A percentile compares a stretch with the other conserved stretches of the same genome.
phyloP scores from a whole-genome alignment of 2,797 vertebrate species.

The Spondyliosoma cantharus region DNA sequence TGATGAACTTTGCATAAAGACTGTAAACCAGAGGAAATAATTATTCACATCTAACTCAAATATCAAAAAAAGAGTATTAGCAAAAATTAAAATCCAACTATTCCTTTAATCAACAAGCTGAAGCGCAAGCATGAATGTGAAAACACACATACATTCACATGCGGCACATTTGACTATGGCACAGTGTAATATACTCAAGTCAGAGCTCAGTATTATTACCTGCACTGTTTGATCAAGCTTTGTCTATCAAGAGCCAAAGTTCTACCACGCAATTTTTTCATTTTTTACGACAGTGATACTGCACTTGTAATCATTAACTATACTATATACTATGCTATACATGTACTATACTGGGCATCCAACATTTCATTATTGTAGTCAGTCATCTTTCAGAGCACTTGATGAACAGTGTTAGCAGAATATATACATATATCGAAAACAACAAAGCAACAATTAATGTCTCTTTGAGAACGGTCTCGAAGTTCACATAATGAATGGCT shows the following conservation, averaged over 20 bases:
- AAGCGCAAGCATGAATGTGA: neutral
- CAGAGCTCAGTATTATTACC: slow-evolving; percentile 12
- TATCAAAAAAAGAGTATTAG: neutral
- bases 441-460: neutral
- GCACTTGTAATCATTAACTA: slow-evolving; percentile 66
- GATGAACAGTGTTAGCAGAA: neutral
- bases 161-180: slow-evolving; percentile 11
- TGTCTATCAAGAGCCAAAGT: slow-evolving; percentile 63
- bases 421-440: slow-evolving; percentile 2
- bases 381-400: neutral
- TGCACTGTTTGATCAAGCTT: slow-evolving; percentile 23
- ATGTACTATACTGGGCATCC: neutral
- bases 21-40: neutral
- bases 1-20: neutral
- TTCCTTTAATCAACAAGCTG: slow-evolving; percentile 2
- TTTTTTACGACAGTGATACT: slow-evolving; percentile 48
- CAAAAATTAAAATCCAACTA: neutral
- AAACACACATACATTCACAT: neutral
- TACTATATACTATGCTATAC: too few species aligned
- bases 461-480: too few species aligned
- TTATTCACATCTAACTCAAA: neutral
- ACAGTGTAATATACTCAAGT: slow-evolving; percentile 1
- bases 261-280: slow-evolving; percentile 6
- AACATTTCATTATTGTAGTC: neutral
- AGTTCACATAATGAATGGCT: neutral